Evolutionary conservation across 2,888 invertebrate species (phyloP).

Genomic region (Steinernema hermaphroditum): DNA sequence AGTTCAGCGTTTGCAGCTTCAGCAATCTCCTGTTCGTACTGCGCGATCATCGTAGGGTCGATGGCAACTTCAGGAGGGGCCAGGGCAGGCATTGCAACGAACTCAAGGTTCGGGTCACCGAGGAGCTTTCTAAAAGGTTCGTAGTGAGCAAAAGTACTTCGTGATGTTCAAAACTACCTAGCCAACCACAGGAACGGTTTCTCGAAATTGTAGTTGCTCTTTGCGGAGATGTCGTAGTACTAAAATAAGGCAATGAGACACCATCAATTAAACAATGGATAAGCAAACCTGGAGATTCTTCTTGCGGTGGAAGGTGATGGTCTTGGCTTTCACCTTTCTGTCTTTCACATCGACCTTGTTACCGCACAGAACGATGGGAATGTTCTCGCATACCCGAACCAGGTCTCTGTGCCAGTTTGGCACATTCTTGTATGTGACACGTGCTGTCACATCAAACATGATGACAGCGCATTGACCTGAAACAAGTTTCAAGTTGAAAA

Average conservation of each 20-base stretch:
- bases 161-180: background rate
- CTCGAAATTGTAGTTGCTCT: slow-evolving; percentile 99
- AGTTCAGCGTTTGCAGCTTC: slow-evolving; percentile 91
- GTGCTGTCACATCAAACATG: slow-evolving; percentile 99
- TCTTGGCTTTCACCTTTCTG: slow-evolving; percentile 98
- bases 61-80: slow-evolving; percentile 97
- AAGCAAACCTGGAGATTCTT: slow-evolving; percentile 89
- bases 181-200: slow-evolving; percentile 96
- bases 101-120: slow-evolving; percentile 97
- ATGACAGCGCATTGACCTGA: slow-evolving; percentile 82
- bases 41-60: slow-evolving; percentile 94
- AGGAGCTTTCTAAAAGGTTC: slow-evolving; percentile 83
- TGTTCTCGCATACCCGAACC: slow-evolving; percentile 97
- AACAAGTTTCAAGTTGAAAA: slow-evolving; percentile 41
- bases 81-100: slow-evolving; percentile 97
- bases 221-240: slow-evolving; percentile 99
- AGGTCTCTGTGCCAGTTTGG: slow-evolving; percentile 99
- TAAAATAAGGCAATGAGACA: slow-evolving; percentile 68
- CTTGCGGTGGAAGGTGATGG: slow-evolving; percentile 95
- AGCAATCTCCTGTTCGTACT: slow-evolving; percentile 95
- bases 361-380: slow-evolving; percentile 98
- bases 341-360: slow-evolving; percentile 99
- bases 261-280: too few relatives aligned
- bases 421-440: slow-evolving; percentile 99
- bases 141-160: too few relatives aligned